Percentiles rank a stretch among this genome's conserved stretches.
These are phyloP conservation scores for Microctenopoma lineatum DNA, from an alignment of 2,797 vertebrate genomes.

Conservation along the genomic window DNA sequence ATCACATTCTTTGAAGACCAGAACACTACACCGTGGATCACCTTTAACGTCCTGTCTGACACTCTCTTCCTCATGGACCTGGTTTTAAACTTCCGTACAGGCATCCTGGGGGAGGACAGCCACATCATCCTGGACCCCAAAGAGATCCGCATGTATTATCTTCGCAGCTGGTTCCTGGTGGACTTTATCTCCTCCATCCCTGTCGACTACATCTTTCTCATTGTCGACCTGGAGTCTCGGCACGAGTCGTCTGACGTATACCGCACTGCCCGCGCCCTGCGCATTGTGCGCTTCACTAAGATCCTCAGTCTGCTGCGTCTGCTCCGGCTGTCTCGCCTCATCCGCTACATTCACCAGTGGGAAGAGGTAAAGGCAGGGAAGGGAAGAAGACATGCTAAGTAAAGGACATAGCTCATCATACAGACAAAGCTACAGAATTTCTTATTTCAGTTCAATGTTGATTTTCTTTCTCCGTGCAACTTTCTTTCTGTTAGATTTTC, in stretches of 20 bases:
- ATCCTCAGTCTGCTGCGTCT: slow-evolving; percentile 94
- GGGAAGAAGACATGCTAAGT: background rate
- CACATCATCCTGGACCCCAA: slow-evolving; percentile 94
- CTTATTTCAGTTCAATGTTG: background rate
- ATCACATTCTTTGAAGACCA: slow-evolving; percentile 99
- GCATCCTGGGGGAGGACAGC: slow-evolving; percentile 92
- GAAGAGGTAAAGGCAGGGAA: slow-evolving; percentile 87
- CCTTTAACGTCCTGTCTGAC: slow-evolving; percentile 95
- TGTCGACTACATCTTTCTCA: slow-evolving; percentile 97
- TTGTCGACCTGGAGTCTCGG: slow-evolving; percentile 89
- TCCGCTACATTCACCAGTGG: slow-evolving; percentile 97
- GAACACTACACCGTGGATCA: slow-evolving; percentile 93
- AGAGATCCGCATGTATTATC: slow-evolving; percentile 90
- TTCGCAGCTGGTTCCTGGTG: slow-evolving; percentile 95
- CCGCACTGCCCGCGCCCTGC: slow-evolving; percentile 93
- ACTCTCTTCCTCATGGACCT: slow-evolving; percentile 96
- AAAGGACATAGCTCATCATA: background rate
- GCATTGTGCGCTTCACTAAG: slow-evolving; percentile 96
- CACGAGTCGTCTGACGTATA: slow-evolving; percentile 95
- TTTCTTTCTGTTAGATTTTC: slow-evolving; percentile 85
- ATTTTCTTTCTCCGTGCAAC: background rate
- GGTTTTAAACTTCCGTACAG: slow-evolving; percentile 96
- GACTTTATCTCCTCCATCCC: slow-evolving; percentile 98
- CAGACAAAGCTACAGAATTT: background rate
- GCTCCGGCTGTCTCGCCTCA: slow-evolving; percentile 92